phyloP scores from a whole-genome alignment of 1,140 invertebrate genomes.

The Ceratosolen fusciceps region DNA sequence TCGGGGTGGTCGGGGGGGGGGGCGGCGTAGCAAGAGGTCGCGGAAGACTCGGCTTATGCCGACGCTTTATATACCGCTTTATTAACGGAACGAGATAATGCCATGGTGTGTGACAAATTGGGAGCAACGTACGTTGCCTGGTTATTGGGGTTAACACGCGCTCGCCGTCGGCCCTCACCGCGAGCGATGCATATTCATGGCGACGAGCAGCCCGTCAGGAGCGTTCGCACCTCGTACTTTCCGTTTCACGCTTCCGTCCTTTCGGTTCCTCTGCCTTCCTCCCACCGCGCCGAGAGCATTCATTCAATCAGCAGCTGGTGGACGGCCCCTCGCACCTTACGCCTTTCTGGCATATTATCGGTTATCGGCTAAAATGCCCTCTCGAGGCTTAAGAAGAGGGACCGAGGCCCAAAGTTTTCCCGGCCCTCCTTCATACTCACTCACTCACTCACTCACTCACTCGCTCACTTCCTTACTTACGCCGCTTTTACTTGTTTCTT shows the following conservation, averaged over 20 bases:
- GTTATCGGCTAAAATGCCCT: not conserved
- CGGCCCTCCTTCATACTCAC: not conserved
- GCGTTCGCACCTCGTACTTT: conserved; percentile 55
- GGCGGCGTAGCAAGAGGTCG: too few relatives aligned
- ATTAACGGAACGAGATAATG: conserved; percentile 71
- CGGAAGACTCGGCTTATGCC: too few relatives aligned
- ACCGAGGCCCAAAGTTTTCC: too few relatives aligned
- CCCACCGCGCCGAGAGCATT: not conserved
- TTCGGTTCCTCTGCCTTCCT: not conserved
- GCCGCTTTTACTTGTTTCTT: too few relatives aligned
- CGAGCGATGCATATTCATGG: conserved; percentile 53
- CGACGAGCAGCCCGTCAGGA: conserved; percentile 9
- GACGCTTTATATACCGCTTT: conserved; percentile 69
- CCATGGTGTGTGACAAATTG: conserved; percentile 72
- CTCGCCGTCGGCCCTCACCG: conserved; percentile 51
- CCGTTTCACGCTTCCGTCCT: conserved; percentile 19
- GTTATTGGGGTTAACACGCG: not conserved
- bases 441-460: too few relatives aligned
- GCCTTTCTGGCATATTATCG: not conserved
- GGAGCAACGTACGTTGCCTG: conserved; percentile 66
- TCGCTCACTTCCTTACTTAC: too few relatives aligned
- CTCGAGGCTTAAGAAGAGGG: too few relatives aligned
- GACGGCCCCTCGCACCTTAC: not conserved
- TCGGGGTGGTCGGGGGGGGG: too few relatives aligned
- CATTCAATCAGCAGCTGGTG: conserved; percentile 32